phyloP scores from a whole-genome alignment of 2,797 vertebrate species.

The Gallirallus australis region DNA sequence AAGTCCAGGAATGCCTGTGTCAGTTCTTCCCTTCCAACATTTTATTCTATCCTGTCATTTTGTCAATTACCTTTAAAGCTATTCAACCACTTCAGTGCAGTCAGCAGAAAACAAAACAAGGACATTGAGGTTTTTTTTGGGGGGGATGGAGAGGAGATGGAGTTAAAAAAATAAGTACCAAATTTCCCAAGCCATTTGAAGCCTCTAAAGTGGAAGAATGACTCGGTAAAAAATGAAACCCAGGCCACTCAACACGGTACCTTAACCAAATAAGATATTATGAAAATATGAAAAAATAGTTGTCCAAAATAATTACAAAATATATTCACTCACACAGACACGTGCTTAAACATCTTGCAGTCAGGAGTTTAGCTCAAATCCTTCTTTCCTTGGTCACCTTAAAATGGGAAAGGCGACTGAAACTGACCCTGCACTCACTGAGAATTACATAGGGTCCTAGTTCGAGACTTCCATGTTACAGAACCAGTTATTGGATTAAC shows the following conservation, averaged over 20 bases:
- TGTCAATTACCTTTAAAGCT: conserved; percentile 52
- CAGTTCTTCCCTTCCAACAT: conserved; percentile 46
- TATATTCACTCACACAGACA: background rate
- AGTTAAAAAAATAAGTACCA: background rate
- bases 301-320: background rate
- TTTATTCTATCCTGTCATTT: conserved; percentile 68
- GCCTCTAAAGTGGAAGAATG: background rate
- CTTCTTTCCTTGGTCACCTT: background rate
- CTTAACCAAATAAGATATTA: background rate
- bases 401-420: background rate
- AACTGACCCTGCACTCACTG: background rate
- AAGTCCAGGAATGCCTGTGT: conserved; percentile 47
- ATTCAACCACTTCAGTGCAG: conserved; percentile 8
- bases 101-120: conserved; percentile 54
- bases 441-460: background rate
- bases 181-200: background rate
- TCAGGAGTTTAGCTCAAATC: background rate
- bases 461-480: background rate
- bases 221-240: conserved; percentile 31
- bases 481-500: background rate
- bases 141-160: background rate
- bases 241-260: background rate
- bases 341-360: background rate
- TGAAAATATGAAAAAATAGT: background rate
- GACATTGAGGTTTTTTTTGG: background rate